Evolutionary conservation across 2,797 vertebrate genomes (phyloP).

Genomic region (Oreonectes daqikongensis): DNA sequence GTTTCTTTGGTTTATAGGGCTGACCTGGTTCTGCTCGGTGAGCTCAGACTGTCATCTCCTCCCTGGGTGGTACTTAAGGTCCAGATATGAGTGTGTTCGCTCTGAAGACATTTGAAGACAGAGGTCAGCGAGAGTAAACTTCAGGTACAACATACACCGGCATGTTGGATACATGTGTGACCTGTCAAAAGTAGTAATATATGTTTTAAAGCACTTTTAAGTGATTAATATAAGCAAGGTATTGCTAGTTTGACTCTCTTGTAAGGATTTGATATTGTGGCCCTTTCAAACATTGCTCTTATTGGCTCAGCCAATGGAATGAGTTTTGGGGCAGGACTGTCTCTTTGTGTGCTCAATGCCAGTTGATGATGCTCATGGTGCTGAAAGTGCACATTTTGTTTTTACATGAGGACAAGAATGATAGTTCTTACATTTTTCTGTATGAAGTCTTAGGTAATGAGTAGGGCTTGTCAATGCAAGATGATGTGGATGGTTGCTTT

Average conservation of each 20-base stretch:
- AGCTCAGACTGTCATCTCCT: constrained; percentile 29
- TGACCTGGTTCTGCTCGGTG: constrained; percentile 22
- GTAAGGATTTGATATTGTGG: not conserved
- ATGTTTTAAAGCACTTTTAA: not conserved
- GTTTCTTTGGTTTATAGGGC: constrained; percentile 29
- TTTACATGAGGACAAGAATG: not conserved
- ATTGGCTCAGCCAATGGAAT: not conserved
- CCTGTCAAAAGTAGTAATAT: not conserved
- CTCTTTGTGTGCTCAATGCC: not conserved
- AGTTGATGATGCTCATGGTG: not conserved
- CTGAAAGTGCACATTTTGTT: not conserved
- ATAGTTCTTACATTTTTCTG: not conserved
- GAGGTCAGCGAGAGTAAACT: constrained; percentile 41
- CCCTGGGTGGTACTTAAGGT: constrained; percentile 21
- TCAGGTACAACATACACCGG: not conserved
- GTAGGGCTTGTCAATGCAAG: not conserved
- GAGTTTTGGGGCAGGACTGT: not conserved
- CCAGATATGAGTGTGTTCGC: constrained; percentile 30
- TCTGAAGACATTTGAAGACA: constrained; percentile 9
- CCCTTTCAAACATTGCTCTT: not conserved
- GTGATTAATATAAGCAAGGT: too few relatives aligned
- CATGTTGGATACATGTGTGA: not conserved
- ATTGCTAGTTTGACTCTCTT: not conserved
- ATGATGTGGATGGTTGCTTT: too few relatives aligned
- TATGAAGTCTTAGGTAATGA: too few relatives aligned